Percentiles rank a stretch among this genome's conserved stretches.
phyloP scores from a whole-genome alignment of 2,888 invertebrate genomes.

The Metallyticus violacea region DNA sequence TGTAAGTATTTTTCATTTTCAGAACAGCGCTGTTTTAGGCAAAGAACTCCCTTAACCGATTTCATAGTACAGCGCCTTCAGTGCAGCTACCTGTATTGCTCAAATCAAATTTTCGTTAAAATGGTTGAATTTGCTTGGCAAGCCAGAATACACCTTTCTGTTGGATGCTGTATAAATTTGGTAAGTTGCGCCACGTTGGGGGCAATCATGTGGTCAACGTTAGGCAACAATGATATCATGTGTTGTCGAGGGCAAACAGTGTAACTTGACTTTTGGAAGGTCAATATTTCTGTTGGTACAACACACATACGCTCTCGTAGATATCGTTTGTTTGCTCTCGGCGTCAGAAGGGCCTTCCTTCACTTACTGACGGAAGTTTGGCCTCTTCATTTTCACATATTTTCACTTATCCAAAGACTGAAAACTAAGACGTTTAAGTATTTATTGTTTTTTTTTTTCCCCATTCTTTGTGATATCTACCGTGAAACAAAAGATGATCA shows the following conservation, averaged over 20 bases:
- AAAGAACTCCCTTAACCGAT: too few relatives aligned
- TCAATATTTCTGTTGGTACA: background rate
- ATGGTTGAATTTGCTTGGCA: background rate
- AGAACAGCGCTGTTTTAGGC: too few relatives aligned
- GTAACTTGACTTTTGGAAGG: background rate
- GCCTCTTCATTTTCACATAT: background rate
- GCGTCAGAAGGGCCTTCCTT: background rate
- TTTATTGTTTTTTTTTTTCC: too few relatives aligned
- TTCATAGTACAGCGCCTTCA: too few relatives aligned
- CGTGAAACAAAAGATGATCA: too few relatives aligned
- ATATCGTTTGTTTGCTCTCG: background rate
- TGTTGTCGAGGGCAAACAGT: background rate
- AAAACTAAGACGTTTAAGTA: too few relatives aligned
- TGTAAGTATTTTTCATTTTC: too few relatives aligned
- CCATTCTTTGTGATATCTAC: too few relatives aligned
- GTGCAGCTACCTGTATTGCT: too few relatives aligned
- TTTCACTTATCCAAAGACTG: background rate
- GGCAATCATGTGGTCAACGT: background rate
- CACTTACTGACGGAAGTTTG: background rate
- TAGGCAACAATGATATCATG: background rate
- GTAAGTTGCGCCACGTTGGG: background rate
- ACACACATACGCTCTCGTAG: background rate
- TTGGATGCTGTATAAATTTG: background rate
- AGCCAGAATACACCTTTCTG: background rate
- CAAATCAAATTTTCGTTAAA: background rate